Evolutionary conservation across 2,888 invertebrate species (phyloP), one percentile per base, ranked within the genome.

Genomic region (Leucophenga maculata): DNA sequence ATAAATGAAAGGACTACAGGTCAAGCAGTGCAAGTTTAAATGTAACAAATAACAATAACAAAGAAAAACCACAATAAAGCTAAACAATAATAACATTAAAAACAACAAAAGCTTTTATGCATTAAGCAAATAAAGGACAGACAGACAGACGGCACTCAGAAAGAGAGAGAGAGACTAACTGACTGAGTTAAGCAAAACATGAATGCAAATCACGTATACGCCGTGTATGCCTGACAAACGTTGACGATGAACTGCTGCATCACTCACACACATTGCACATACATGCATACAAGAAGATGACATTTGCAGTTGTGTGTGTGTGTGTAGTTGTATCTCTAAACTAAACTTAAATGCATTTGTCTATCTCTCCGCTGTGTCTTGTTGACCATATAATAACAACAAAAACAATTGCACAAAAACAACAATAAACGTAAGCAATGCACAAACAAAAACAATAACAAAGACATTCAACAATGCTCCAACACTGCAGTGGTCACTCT

Each of bases 351-450:
- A 16, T 13, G 20, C 60, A 60, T 60, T 32, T 60, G 44, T 18
- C 8, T 44, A 60, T 39, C 11, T 39, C 8, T 39, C 39, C 31
- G 9, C 44, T 60, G 39, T 73, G 44, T 67, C 69, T 6, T 67
- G 68, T 39, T 22, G 54, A 52, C 68, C 71, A 64, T 13, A 66
- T 50, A 18, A 52, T 44, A 69, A 59, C 55, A 72, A 60, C 69
- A 60, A 48, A 26, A 70, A 68, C 44, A 70, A 66, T 65, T 52
- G 13, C 59, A 60, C 59, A 60, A 39, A 11, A 66, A 54, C 39
- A 75, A 74, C 69, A 54, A 71, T 72, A 82, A 83, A 78, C 82
- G 82, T 77, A 74, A 75, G 72, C 71, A 77, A 83, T 83, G 83
- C 71, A 83, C n/a, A 80, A 80, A 82, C 80, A 83, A 32, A 32